A percentile compares a stretch with the other conserved stretches of the same genome.
phyloP scores from a whole-genome alignment of 2,113 vertebrate species.

The Phasianus colchicus region DNA sequence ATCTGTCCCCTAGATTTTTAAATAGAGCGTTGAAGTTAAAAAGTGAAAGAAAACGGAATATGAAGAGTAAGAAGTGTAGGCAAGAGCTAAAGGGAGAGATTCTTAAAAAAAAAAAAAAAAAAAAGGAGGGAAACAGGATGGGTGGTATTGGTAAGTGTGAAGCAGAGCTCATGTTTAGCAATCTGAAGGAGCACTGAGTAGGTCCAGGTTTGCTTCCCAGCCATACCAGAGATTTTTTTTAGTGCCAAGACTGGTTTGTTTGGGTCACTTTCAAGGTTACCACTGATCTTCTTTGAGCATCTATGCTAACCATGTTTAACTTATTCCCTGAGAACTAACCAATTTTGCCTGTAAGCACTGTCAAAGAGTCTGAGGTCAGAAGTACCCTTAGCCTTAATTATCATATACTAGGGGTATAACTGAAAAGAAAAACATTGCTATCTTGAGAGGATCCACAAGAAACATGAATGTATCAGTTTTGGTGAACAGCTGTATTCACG shows the following conservation, averaged over 20 bases:
- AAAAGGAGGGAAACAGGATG: neutral
- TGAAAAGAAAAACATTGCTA: neutral
- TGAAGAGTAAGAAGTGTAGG: conserved; percentile 34
- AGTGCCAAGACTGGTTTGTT: neutral
- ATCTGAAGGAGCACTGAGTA: neutral
- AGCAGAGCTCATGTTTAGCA: neutral
- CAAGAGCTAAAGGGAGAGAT: conserved; percentile 26
- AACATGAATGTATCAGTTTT: neutral
- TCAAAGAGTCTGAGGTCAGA: neutral
- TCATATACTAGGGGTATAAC: neutral
- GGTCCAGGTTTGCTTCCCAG: neutral
- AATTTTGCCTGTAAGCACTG: neutral
- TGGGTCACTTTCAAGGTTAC: neutral
- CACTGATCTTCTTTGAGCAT: neutral
- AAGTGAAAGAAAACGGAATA: conserved; percentile 26
- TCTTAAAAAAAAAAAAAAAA: neutral
- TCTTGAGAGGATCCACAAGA: neutral
- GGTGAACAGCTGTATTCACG: neutral
- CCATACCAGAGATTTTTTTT: neutral
- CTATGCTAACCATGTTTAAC: neutral
- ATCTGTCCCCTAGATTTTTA: conserved; percentile 55
- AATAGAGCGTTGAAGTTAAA: conserved; percentile 32
- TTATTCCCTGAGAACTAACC: neutral
- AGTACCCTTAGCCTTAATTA: neutral
- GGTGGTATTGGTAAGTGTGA: conserved; percentile 31